These are phyloP conservation scores for Patella caerulea DNA, from an alignment of 2,888 invertebrate genomes.

Conservation along the genomic window DNA sequence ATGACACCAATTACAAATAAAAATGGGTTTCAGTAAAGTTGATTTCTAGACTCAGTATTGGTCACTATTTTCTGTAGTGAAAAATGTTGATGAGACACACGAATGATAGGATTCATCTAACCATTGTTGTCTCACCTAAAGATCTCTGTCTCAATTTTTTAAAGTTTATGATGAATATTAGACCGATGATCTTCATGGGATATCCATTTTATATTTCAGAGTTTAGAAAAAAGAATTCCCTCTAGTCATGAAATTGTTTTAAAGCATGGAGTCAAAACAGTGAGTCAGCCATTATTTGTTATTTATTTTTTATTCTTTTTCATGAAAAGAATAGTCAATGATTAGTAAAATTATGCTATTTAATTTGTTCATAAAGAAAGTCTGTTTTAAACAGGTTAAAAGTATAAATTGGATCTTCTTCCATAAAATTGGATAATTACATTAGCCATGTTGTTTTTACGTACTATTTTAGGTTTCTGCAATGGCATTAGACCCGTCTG, in stretches of 20 bases:
- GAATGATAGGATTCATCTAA: too few relatives aligned
- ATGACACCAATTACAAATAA: too few relatives aligned
- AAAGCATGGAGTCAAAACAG: slow-evolving; percentile 90
- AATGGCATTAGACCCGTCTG: slow-evolving; percentile 92
- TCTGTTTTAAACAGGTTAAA: not conserved
- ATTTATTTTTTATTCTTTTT: not conserved
- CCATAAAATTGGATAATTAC: not conserved
- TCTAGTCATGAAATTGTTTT: slow-evolving; percentile 79
- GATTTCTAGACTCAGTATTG: too few relatives aligned
- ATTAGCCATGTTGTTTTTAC: not conserved
- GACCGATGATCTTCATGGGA: too few relatives aligned
- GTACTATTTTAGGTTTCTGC: slow-evolving; percentile 77
- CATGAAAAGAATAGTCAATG: not conserved
- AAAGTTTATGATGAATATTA: too few relatives aligned
- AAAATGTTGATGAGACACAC: too few relatives aligned
- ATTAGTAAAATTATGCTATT: not conserved
- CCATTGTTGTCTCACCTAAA: too few relatives aligned
- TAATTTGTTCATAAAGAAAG: not conserved
- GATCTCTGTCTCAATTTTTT: too few relatives aligned
- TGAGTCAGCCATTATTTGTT: slow-evolving; percentile 68
- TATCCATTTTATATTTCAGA: slow-evolving; percentile 56
- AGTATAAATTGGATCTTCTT: not conserved
- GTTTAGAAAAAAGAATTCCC: slow-evolving; percentile 72
- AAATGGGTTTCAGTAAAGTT: too few relatives aligned
- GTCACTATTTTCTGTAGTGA: too few relatives aligned